Base-by-base conservation (phyloP, 2,888 invertebrate genomes). In the Macrophya alboannulata region DNA sequence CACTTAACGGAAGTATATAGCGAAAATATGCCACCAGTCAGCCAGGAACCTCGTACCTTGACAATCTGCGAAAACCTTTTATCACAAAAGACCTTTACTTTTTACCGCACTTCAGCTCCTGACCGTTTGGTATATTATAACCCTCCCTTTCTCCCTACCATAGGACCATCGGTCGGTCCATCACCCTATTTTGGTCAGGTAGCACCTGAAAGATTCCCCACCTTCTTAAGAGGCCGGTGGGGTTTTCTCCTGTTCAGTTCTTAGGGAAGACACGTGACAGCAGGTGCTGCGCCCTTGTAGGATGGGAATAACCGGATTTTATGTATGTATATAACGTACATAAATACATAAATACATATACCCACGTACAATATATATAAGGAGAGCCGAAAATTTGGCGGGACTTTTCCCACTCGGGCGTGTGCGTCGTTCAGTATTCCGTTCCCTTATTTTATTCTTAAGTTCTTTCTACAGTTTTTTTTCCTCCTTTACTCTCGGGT, bases 141-240 rank as follows among this genome's bases (percentile, higher is more conserved):
- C 51, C 17, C 17, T 17, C 17, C 17, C 6, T 55, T 55, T 5
- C 55, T 55, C 55, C 55, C 10, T 55, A 31, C 21, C 21, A 62
- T 5, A 40, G 71, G n/a, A 40, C 5, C 21, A 1, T n/a, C 55
- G 15, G 37, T 15, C 25, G 77, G 77, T 77, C 77, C 72, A 71
- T 82, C 88, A 89, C 89, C 89, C 88, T 88, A 88, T 87, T 88
- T 88, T 87, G 89, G 90, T 91, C 91, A 92, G 91, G 92, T 90
- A 90, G 89, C 91, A 92, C 91, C 91, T 90, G 91, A 68, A 31
- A 90, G 89, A 86, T 88, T 86, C 86, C 84, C 84, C 55, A 55
- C 55, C 55, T 55, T 62, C 85, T 87, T 79, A 0, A 55, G 17
- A 15, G 8, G n/a, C 17, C 65, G 15, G 17, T 5, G 17, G 12